phyloP scores from a whole-genome alignment of 2,113 vertebrate species.

The Telmatochromis bifrenatus region DNA sequence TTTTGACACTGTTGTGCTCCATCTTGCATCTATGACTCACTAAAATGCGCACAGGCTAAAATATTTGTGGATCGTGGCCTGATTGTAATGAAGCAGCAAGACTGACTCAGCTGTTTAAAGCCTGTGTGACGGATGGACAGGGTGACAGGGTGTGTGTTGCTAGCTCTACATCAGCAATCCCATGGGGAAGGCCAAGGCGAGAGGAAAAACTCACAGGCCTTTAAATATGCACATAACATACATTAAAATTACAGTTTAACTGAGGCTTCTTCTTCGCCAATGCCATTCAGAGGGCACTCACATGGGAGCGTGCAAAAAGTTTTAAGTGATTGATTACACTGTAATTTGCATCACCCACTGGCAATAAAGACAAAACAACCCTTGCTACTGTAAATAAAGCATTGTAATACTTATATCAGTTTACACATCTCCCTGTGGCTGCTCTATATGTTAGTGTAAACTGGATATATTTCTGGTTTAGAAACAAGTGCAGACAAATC shows the following conservation, averaged over 20 bases:
- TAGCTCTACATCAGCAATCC: slow-evolving; percentile 28
- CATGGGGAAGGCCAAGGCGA: slow-evolving; percentile 56
- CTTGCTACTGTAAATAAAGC: background rate
- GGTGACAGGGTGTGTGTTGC: slow-evolving; percentile 34
- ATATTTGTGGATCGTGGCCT: background rate
- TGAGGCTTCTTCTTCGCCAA: background rate
- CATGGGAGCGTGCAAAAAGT: background rate
- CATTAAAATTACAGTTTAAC: background rate
- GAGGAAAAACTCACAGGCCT: background rate
- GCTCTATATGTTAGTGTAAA: background rate
- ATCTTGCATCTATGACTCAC: background rate
- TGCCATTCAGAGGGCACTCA: background rate
- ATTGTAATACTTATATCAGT: background rate
- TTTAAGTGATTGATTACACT: background rate
- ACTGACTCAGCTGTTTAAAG: slow-evolving; percentile 55
- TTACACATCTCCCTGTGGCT: background rate
- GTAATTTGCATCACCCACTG: background rate
- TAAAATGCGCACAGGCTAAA: background rate
- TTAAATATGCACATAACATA: slow-evolving; percentile 9
- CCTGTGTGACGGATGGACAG: slow-evolving; percentile 9
- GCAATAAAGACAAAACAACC: background rate
- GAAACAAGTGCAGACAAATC: background rate
- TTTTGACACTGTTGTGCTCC: background rate
- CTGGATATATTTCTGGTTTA: background rate
- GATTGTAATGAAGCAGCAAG: background rate